phyloP scores from a whole-genome alignment of 2,888 invertebrate genomes.

The Linnaemya vulpina region DNA sequence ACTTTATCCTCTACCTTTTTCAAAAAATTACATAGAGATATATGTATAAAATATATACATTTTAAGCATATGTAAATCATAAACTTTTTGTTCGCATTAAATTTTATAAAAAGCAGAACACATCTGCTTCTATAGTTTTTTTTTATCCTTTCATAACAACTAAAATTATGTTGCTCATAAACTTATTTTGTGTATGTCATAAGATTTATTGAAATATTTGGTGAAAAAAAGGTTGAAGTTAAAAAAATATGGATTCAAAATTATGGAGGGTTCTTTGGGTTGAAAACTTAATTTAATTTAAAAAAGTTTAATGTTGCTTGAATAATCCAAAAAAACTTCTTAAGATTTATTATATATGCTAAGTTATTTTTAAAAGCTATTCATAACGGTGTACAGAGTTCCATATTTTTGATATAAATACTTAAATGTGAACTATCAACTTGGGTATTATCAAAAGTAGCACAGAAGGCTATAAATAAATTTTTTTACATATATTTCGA shows the following conservation, averaged over 20 bases:
- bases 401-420: too few relatives aligned
- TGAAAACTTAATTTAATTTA: neutral
- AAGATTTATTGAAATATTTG: neutral
- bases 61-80: neutral
- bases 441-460: too few relatives aligned
- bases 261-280: neutral
- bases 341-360: neutral
- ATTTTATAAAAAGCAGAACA: neutral
- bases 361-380: too few relatives aligned
- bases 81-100: neutral
- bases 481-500: too few relatives aligned
- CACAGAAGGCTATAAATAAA: too few relatives aligned
- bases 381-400: too few relatives aligned
- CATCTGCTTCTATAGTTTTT: neutral
- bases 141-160: neutral
- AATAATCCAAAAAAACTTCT: neutral
- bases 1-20: neutral
- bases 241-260: neutral
- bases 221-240: neutral
- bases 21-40: neutral
- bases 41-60: neutral
- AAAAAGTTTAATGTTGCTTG: neutral
- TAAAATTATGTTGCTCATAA: neutral
- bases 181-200: neutral
- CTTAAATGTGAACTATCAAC: too few relatives aligned